Evolutionary conservation across 2,797 vertebrate genomes (phyloP).

Genomic region (Phoeniculus purpureus): DNA sequence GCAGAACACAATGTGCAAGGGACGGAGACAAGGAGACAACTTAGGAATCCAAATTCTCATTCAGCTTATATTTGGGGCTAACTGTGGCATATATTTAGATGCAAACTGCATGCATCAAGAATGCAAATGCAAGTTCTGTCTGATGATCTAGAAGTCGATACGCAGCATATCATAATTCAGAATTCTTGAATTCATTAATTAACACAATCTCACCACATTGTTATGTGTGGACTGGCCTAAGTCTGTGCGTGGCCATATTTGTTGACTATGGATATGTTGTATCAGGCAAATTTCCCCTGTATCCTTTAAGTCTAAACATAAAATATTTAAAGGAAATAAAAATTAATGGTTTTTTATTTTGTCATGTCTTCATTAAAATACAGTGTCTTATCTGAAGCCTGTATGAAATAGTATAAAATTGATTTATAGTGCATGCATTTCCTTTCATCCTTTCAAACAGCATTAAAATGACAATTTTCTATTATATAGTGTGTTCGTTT

Average conservation of each 20-base stretch:
- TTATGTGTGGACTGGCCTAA: not conserved
- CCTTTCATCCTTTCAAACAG: slow-evolving; percentile 24
- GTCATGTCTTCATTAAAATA: slow-evolving; percentile 15
- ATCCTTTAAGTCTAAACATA: not conserved
- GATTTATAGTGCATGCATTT: not conserved
- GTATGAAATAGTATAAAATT: slow-evolving; percentile 13
- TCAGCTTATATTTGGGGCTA: not conserved
- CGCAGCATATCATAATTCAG: not conserved
- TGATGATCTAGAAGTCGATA: not conserved
- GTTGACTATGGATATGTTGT: not conserved
- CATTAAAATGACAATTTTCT: slow-evolving; percentile 32
- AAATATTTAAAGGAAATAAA: not conserved
- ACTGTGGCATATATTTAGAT: not conserved
- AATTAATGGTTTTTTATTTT: not conserved
- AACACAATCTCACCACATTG: not conserved
- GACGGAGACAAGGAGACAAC: not conserved
- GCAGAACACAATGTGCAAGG: not conserved
- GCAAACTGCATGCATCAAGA: not conserved
- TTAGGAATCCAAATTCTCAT: not conserved
- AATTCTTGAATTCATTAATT: not conserved
- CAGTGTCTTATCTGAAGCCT: not conserved
- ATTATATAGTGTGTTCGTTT: not conserved
- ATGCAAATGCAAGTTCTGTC: not conserved
- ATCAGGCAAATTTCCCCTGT: not conserved
- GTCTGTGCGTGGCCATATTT: not conserved